phyloP scores from a whole-genome alignment of 2,113 vertebrate genomes.

The Jacana jacana region DNA sequence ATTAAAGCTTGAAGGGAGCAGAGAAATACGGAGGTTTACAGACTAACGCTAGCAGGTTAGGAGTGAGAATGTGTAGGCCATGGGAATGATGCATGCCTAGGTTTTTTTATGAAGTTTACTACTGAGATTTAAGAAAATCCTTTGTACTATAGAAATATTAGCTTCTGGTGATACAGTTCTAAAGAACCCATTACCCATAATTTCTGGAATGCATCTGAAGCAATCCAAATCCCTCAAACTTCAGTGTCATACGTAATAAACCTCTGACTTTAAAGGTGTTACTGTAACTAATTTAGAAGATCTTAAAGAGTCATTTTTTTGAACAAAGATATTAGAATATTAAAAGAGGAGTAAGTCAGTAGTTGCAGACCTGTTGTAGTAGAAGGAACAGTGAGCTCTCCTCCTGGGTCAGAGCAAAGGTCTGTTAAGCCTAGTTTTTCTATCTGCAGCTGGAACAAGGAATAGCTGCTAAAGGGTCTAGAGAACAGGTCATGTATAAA shows the following conservation, averaged over 20 bases:
- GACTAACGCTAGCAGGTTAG: background rate
- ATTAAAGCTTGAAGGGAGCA: background rate
- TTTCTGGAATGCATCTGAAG: background rate
- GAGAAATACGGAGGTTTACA: background rate
- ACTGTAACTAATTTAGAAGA: background rate
- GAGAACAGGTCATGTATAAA: background rate
- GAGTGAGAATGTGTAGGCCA: too few species aligned
- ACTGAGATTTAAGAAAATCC: background rate
- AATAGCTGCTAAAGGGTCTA: background rate
- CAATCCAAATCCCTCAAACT: background rate
- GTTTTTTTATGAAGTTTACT: background rate
- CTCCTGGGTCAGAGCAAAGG: background rate
- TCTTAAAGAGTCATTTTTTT: background rate
- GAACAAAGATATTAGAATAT: background rate
- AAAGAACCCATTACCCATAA: background rate
- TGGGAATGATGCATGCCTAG: background rate
- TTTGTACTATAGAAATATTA: background rate
- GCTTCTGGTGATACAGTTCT: background rate
- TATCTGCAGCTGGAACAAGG: background rate
- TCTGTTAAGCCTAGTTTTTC: background rate
- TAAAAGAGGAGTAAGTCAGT: background rate
- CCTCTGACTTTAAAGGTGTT: background rate
- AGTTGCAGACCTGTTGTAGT: background rate
- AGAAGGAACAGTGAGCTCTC: background rate
- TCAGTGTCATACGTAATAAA: background rate